A percentile compares a stretch with the other conserved stretches of the same genome.
Evolutionary conservation across 2,888 invertebrate species (phyloP).

Genomic region (Ennomos fuscantarius): DNA sequence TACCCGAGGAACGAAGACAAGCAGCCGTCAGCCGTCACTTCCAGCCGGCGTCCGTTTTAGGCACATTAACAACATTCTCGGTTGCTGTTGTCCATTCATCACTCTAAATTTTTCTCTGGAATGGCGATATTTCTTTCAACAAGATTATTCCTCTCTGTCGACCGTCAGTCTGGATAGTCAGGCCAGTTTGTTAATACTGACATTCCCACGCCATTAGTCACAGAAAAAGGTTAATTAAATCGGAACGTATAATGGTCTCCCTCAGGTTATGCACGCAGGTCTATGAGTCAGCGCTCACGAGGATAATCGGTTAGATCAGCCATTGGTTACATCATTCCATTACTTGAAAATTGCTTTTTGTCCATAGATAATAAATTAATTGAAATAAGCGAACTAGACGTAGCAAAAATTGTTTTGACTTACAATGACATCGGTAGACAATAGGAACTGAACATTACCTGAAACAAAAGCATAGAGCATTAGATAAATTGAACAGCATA

Average conservation of each 20-base stretch:
- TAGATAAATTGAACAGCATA: conserved; percentile 60
- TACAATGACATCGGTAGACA: conserved; percentile 18
- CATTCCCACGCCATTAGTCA: conserved; percentile 62
- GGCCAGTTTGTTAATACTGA: conserved; percentile 18
- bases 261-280: conserved; percentile 44
- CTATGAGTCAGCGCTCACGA: conserved; percentile 63
- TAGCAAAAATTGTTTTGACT: conserved; percentile 21
- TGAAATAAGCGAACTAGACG: conserved; percentile 29
- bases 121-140: conserved; percentile 10
- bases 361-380: conserved; percentile 18
- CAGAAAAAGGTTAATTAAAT: conserved; percentile 65
- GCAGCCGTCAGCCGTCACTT: conserved; percentile 49
- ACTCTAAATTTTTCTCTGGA: conserved; percentile 27
- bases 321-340: conserved; percentile 64
- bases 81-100: conserved; percentile 51
- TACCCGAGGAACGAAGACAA: conserved; percentile 59
- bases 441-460: conserved; percentile 43
- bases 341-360: conserved; percentile 43
- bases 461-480: conserved; percentile 61
- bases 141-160: conserved; percentile 20
- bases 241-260: conserved; percentile 56
- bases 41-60: conserved; percentile 46
- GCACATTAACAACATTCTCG: conserved; percentile 55
- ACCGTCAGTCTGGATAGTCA: conserved; percentile 33
- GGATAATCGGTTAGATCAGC: conserved; percentile 65